These are phyloP conservation scores for Fundulus diaphanus DNA, from an alignment of 2,797 vertebrate genomes.

Conservation along the genomic window DNA sequence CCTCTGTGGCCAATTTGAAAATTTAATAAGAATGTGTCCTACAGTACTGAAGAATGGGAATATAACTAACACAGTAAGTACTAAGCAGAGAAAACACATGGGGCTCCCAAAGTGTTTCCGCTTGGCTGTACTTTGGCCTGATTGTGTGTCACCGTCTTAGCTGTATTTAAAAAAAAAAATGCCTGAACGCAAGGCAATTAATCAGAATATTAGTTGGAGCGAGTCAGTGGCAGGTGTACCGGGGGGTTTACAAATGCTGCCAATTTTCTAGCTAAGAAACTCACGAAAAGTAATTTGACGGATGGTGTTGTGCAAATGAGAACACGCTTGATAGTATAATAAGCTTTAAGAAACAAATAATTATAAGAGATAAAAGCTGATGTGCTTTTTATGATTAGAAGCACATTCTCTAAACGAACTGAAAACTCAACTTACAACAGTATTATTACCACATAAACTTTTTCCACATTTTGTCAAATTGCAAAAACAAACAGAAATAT, in stretches of 20 bases:
- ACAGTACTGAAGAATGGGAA: constrained; percentile 10
- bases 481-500: background rate
- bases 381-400: background rate
- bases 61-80: background rate
- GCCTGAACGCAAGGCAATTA: constrained; percentile 14
- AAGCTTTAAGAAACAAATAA: background rate
- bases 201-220: constrained; percentile 21
- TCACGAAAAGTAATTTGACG: constrained; percentile 26
- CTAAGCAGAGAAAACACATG: background rate
- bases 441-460: background rate
- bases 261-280: constrained; percentile 34
- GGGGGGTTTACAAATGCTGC: background rate
- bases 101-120: background rate
- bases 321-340: fast-evolving
- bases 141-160: background rate
- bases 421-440: background rate
- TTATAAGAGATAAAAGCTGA: background rate
- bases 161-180: constrained; percentile 6
- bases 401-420: background rate
- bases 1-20: background rate
- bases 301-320: constrained; percentile 25
- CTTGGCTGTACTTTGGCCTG: background rate
- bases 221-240: constrained; percentile 16
- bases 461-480: background rate
- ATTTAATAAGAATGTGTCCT: background rate